Evolutionary conservation across 2,888 invertebrate species (phyloP).

Genomic region (Onthophagus sagittarius): DNA sequence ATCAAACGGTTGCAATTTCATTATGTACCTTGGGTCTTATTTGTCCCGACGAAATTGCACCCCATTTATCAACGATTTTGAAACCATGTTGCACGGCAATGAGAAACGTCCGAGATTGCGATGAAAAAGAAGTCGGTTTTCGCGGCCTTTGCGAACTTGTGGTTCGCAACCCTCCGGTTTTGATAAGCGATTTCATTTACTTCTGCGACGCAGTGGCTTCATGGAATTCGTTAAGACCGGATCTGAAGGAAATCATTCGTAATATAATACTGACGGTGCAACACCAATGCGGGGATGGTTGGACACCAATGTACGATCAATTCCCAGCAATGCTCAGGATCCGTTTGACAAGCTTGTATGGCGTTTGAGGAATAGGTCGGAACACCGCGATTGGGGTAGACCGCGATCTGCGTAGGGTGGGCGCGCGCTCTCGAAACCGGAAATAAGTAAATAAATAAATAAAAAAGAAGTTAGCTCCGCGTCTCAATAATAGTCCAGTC

Average conservation of each 20-base stretch:
- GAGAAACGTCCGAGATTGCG: constrained; percentile 97
- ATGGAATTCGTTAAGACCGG: constrained; percentile 79
- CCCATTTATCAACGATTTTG: constrained; percentile 96
- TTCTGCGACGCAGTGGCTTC: constrained; percentile 99
- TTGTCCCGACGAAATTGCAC: constrained; percentile 98
- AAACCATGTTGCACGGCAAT: constrained; percentile 97
- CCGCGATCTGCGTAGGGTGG: constrained; percentile 18
- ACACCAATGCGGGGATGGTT: constrained; percentile 93
- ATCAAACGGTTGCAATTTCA: constrained; percentile 99
- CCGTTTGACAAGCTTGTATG: constrained; percentile 79
- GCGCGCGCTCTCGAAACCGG: constrained; percentile 20
- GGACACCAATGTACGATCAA: constrained; percentile 93
- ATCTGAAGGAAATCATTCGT: constrained; percentile 90
- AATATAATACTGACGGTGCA: constrained; percentile 95
- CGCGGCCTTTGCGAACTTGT: constrained; percentile 98
- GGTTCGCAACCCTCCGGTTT: constrained; percentile 91
- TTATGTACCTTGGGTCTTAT: constrained; percentile 99
- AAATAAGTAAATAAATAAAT: constrained; percentile 7
- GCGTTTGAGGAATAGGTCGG: constrained; percentile 37
- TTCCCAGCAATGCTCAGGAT: constrained; percentile 91
- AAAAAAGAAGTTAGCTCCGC: neutral
- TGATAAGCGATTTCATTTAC: constrained; percentile 95
- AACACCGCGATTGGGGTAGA: constrained; percentile 12
- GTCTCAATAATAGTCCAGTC: neutral
- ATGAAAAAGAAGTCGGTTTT: constrained; percentile 98